Percentiles rank a stretch among this genome's conserved stretches.
These are phyloP conservation scores for Halichondria panicea DNA, from an alignment of 37 sponge, comb jelly and placozoan genomes.

Conservation along the genomic window DNA sequence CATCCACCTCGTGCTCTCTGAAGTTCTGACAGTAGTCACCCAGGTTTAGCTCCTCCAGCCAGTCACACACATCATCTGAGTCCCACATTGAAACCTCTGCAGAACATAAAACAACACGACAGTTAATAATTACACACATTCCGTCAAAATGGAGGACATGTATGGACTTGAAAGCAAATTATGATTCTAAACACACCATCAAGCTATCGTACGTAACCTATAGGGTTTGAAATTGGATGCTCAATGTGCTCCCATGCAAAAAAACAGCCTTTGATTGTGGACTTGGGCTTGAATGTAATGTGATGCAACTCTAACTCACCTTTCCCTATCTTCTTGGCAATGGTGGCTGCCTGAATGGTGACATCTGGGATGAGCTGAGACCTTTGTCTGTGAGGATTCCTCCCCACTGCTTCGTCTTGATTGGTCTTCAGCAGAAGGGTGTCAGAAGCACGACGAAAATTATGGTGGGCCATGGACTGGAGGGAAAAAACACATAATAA, in stretches of 20 bases:
- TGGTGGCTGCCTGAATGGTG: not conserved
- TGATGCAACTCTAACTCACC: constrained; percentile 1
- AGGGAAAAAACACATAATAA: not conserved
- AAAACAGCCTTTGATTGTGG: not conserved
- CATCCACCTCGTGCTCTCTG: constrained; percentile 31
- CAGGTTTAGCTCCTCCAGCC: constrained; percentile 60
- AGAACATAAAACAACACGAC: not conserved
- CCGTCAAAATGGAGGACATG: no score
- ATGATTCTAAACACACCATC: not conserved
- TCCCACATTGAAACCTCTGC: constrained; percentile 61
- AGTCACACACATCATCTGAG: constrained; percentile 59
- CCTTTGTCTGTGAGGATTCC: constrained; percentile 29
- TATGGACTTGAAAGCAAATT: no score
- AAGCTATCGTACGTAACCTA: not conserved
- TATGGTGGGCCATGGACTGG: constrained; percentile 8
- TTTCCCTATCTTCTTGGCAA: constrained; percentile 40
- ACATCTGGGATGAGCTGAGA: constrained; percentile 18
- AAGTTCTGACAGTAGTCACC: constrained; percentile 42
- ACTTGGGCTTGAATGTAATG: not conserved
- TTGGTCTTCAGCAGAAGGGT: not conserved
- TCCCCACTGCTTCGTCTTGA: not conserved
- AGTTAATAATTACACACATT: not conserved
- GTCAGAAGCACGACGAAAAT: constrained; percentile 31
- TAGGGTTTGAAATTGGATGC: not conserved
- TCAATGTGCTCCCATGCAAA: not conserved